phyloP scores from a whole-genome alignment of 2,888 invertebrate genomes.

The Oscheius sp. region DNA sequence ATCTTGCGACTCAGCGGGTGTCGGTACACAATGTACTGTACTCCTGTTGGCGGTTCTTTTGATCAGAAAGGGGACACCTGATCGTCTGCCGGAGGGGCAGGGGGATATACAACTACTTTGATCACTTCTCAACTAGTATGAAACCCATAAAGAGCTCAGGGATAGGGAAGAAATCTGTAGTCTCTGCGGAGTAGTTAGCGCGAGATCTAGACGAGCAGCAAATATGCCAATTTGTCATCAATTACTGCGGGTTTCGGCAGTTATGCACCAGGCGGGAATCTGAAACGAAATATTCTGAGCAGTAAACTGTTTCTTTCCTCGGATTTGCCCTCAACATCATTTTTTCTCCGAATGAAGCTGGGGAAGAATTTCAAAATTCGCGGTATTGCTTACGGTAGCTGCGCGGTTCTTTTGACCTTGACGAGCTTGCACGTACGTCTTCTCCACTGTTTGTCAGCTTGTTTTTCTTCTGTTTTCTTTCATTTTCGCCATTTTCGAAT shows the following conservation, averaged over 20 bases:
- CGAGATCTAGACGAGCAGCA: neutral
- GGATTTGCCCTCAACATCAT: too few species aligned
- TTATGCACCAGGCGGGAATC: neutral
- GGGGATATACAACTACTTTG: neutral
- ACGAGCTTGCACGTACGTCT: neutral
- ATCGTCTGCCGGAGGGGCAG: neutral
- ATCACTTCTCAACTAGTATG: neutral
- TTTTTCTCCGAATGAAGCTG: too few species aligned
- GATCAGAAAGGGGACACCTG: neutral
- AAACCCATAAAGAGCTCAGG: too few species aligned
- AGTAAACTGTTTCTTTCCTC: too few species aligned
- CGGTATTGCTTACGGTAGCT: conserved; percentile 6
- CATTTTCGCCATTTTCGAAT: conserved; percentile 3
- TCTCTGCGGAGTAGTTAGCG: conserved; percentile 15
- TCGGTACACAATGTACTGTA: conserved; percentile 28
- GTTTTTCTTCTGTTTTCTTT: conserved; percentile 5
- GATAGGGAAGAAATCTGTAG: conserved; percentile 5
- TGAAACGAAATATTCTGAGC: neutral
- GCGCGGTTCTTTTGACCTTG: neutral
- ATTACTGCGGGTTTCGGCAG: conserved; percentile 33
- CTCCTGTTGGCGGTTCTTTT: conserved; percentile 16
- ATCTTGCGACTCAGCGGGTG: conserved; percentile 38
- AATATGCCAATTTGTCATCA: conserved; percentile 31
- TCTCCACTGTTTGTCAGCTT: neutral
- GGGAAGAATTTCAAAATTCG: conserved; percentile 11